phyloP scores from a whole-genome alignment of 2,113 vertebrate species.

The Redunca redunca region DNA sequence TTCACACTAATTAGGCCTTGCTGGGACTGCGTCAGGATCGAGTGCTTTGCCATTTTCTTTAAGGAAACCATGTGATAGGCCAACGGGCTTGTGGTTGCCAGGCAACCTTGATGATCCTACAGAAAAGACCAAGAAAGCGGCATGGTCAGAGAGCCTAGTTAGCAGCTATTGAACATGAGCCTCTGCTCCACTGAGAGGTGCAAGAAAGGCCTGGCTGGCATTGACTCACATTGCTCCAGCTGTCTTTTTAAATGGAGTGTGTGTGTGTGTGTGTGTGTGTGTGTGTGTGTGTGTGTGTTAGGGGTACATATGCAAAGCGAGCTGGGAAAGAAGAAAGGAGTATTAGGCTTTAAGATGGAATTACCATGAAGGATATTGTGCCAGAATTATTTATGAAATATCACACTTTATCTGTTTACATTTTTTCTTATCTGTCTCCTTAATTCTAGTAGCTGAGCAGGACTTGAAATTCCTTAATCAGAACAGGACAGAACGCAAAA shows the following conservation, averaged over 20 bases:
- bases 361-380: background rate
- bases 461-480: background rate
- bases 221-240: background rate
- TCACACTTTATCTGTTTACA: background rate
- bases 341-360: background rate
- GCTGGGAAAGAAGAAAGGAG: background rate
- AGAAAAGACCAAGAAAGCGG: slow-evolving; percentile 7
- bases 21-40: background rate
- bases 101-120: slow-evolving; percentile 58
- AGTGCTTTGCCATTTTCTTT: slow-evolving; percentile 58
- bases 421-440: background rate
- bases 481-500: background rate
- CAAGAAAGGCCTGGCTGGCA: background rate
- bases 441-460: background rate
- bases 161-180: slow-evolving; percentile 34
- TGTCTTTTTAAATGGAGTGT: background rate
- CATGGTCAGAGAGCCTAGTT: slow-evolving; percentile 32
- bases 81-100: slow-evolving; percentile 58
- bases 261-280: background rate
- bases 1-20: slow-evolving; percentile 59
- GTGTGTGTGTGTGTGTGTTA: background rate
- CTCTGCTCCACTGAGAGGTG: background rate
- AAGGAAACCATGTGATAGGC: slow-evolving; percentile 47
- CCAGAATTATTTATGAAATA: background rate
- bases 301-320: background rate